phyloP scores from a whole-genome alignment of 2,888 invertebrate species.

The Kryphioiulus occultus region DNA sequence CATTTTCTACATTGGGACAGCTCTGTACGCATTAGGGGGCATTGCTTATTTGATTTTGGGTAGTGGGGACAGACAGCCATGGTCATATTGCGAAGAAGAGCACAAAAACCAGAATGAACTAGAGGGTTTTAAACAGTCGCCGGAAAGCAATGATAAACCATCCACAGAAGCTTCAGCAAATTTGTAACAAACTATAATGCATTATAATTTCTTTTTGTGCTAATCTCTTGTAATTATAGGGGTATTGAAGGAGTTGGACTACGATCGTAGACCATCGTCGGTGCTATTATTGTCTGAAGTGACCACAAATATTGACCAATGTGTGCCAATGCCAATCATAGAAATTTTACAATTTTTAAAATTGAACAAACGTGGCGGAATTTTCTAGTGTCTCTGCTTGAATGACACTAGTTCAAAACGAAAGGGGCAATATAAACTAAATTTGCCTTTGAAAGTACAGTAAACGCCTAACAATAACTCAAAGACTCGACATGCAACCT shows the following conservation, averaged over 20 bases:
- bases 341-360: neutral
- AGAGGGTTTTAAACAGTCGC: neutral
- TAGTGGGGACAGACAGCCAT: constrained; percentile 62
- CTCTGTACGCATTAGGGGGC: constrained; percentile 61
- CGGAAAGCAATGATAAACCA: neutral
- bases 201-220: neutral
- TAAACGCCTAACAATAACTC: too few species aligned
- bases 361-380: neutral
- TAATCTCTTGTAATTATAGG: neutral
- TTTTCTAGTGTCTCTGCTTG: neutral
- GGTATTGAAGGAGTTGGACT: neutral
- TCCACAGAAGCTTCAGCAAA: neutral
- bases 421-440: too few species aligned
- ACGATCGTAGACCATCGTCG: neutral
- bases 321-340: neutral
- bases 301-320: neutral
- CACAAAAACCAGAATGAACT: constrained; percentile 46
- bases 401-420: too few species aligned
- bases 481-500: too few species aligned
- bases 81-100: constrained; percentile 58
- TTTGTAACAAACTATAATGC: neutral
- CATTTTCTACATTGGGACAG: constrained; percentile 62
- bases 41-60: constrained; percentile 63
- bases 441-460: too few species aligned
- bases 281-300: neutral